Percentiles rank a stretch among this genome's conserved stretches.
Evolutionary conservation across 2,888 invertebrate species (phyloP).

Genomic region (Omphaloscelis lunosa): DNA sequence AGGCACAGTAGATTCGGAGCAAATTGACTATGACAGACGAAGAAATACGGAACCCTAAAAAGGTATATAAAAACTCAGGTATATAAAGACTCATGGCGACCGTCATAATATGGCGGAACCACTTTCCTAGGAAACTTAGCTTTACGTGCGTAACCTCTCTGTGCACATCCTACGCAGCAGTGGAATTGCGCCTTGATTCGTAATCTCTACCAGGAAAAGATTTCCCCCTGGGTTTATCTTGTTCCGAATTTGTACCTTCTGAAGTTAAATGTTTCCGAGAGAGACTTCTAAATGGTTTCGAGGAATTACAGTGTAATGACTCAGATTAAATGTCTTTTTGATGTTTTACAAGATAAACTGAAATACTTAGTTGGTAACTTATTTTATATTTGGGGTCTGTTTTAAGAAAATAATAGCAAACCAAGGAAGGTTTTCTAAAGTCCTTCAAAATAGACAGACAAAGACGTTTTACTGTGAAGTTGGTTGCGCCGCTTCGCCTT

Average conservation of each 20-base stretch:
- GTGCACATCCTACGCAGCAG: background rate
- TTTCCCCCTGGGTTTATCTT: conserved; percentile 13
- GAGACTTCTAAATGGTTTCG: conserved; percentile 3
- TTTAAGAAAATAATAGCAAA: background rate
- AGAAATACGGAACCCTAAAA: too few species aligned
- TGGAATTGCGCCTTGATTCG: conserved; percentile 3
- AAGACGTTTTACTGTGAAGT: background rate
- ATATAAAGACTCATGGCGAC: too few species aligned
- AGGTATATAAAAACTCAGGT: too few species aligned
- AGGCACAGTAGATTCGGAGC: too few species aligned
- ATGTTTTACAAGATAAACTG: background rate
- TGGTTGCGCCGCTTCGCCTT: background rate
- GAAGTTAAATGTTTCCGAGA: conserved; percentile 1
- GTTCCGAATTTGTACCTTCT: conserved; percentile 12
- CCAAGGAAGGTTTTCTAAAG: background rate
- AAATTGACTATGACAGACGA: too few species aligned
- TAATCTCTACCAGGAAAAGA: conserved; percentile 15
- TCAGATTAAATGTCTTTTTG: conserved; percentile 23
- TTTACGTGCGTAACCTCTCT: background rate
- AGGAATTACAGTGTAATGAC: conserved; percentile 18
- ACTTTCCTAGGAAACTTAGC: too few species aligned
- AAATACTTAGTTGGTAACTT: background rate
- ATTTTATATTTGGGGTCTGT: background rate
- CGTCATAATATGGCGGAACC: too few species aligned
- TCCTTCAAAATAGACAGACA: background rate